Percentiles rank a stretch among this genome's conserved stretches.
Conservation (phyloP, 1,140 invertebrate genomes). For the Diachasma alloeum region DNA sequence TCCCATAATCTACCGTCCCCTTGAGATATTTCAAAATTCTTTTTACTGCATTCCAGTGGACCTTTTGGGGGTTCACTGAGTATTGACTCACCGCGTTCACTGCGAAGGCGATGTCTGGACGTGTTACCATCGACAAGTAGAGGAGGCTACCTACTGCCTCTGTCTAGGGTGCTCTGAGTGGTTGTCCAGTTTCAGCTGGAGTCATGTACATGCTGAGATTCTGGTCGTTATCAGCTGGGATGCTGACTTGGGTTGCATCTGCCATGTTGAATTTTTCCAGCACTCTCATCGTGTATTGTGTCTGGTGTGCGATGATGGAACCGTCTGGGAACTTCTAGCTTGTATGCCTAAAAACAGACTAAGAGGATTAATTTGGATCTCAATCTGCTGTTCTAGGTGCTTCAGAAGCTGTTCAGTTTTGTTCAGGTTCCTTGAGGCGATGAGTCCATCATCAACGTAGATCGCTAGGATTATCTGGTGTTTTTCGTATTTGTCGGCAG, state of each 20-base stretch:
- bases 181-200: slow-evolving; percentile 48
- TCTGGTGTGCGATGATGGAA: slow-evolving; percentile 38
- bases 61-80: slow-evolving; percentile 24
- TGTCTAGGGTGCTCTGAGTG: slow-evolving; percentile 46
- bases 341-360: slow-evolving; percentile 37
- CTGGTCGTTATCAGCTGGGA: slow-evolving; percentile 19
- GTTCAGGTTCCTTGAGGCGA: slow-evolving; percentile 5
- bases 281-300: slow-evolving; percentile 36
- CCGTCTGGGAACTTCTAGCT: slow-evolving; percentile 12
- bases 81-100: slow-evolving; percentile 39
- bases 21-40: slow-evolving; percentile 43
- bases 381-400: slow-evolving; percentile 30
- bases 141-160: slow-evolving; percentile 48
- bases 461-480: slow-evolving; percentile 31
- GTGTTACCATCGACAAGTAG: slow-evolving; percentile 45
- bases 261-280: slow-evolving; percentile 19
- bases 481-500: slow-evolving; percentile 12
- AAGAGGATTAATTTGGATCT: slow-evolving; percentile 21
- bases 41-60: slow-evolving; percentile 46
- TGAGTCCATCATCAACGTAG: slow-evolving; percentile 32
- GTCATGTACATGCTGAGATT: slow-evolving; percentile 24
- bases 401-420: slow-evolving; percentile 22
- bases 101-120: too few species aligned
- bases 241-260: slow-evolving; percentile 4
- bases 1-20: too few species aligned